phyloP scores from a whole-genome alignment of 2,888 invertebrate species.

The Athalia cordata region DNA sequence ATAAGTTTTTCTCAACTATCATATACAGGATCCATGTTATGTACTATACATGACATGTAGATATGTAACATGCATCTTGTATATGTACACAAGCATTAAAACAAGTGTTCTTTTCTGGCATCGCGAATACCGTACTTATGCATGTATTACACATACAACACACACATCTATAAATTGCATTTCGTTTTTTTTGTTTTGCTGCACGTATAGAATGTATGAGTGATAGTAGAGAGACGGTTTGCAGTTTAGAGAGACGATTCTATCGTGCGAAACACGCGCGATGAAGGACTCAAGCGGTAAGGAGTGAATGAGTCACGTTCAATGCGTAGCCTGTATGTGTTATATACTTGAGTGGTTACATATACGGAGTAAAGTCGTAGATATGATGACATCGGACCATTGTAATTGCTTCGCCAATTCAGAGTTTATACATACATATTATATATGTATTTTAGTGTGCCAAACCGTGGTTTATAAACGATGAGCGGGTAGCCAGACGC shows the following conservation, averaged over 20 bases:
- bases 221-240: slow-evolving; percentile 10
- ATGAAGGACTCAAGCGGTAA: slow-evolving; percentile 11
- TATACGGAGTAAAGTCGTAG: background rate
- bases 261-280: slow-evolving; percentile 26
- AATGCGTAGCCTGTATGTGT: slow-evolving; percentile 27
- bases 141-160: background rate
- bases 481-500: background rate
- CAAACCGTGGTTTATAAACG: background rate
- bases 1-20: too few species aligned
- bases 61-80: too few species aligned
- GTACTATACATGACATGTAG: too few species aligned
- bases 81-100: too few species aligned
- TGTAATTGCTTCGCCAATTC: slow-evolving; percentile 36
- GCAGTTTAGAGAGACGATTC: slow-evolving; percentile 13
- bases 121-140: background rate
- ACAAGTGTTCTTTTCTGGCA: too few species aligned
- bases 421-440: background rate
- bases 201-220: background rate
- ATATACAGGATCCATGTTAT: too few species aligned
- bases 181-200: background rate
- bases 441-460: slow-evolving; percentile 14
- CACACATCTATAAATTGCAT: background rate
- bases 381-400: slow-evolving; percentile 40
- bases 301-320: slow-evolving; percentile 38
- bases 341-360: slow-evolving; percentile 21